Evolutionary conservation across 2,797 vertebrate genomes (phyloP), one percentile per base, ranked within the genome.

Genomic region (Crenichthys baileyi): DNA sequence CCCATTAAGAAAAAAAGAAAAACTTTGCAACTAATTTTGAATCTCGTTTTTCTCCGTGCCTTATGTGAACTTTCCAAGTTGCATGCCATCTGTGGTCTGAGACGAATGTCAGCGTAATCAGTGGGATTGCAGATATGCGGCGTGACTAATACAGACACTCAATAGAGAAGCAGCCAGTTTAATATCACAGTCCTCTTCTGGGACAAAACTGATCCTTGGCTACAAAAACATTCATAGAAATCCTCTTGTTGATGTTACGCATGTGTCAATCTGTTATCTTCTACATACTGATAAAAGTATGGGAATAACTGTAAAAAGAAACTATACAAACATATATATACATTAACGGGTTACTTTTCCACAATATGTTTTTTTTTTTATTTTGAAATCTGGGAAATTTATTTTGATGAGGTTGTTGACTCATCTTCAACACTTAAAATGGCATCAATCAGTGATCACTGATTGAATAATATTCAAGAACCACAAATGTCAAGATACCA

Each of bases 371-470:
- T 85, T 90, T 82, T 81, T 80, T 60, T 51, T 79, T 85, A n/a
- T 84, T 74, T 78, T 24, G 73, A 73, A 70, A 80, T 82, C 75
- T 3, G 7, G 29, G 16, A 22, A 39, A 67, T 67, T 67, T 41
- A 41, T 67, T 67, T 46, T 86, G 84, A 91, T 89, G 85, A 89
- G 79, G 74, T 75, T 31, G 85, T 91, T 88, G 87, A 86, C 77
- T 86, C 85, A 46, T 82, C 80, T 53, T 89, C 80, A 73, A 60
- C 77, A 74, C 22, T 56, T 60, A 78, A 85, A 80, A 76, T 24
- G 41, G 56, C 83, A 82, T 78, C 80, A 90, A 87, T 89, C 85
- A 90, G 86, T 87, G 84, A 87, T 92, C 87, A 86, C 79, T 61
- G 72, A 46, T 50, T 55, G 76, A 82, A 78, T 91, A 84, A 87